These are phyloP conservation scores for Drosophila melanica DNA, from an alignment of 1,140 invertebrate genomes.

Conservation along the genomic window DNA sequence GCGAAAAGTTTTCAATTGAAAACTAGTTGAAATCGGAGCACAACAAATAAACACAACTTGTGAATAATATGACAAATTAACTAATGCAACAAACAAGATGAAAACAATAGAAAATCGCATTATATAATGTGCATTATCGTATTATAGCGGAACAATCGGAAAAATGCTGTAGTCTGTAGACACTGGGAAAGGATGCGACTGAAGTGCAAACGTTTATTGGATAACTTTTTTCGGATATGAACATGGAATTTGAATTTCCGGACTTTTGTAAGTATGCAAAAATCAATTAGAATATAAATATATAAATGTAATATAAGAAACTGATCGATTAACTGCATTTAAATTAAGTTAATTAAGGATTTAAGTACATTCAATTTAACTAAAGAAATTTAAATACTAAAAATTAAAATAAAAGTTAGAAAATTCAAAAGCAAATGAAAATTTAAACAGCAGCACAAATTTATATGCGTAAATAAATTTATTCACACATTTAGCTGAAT, in stretches of 20 bases:
- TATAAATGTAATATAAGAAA: not conserved
- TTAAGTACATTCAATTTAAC: too few species aligned
- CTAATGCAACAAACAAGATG: not conserved
- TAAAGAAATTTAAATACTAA: too few species aligned
- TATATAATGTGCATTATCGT: conserved; percentile 2
- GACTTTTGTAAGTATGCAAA: conserved; percentile 65
- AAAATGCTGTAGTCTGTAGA: conserved; percentile 52
- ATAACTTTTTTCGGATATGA: conserved; percentile 53
- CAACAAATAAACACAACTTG: conserved; percentile 1
- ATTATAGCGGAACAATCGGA: conserved; percentile 34
- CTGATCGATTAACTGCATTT: too few species aligned
- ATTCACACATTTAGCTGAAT: too few species aligned
- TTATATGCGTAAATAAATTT: too few species aligned
- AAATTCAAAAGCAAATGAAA: too few species aligned
- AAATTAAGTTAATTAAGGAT: too few species aligned
- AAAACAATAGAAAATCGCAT: not conserved
- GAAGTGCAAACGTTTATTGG: conserved; percentile 42
- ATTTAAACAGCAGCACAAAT: too few species aligned
- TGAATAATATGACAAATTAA: conserved; percentile 1
- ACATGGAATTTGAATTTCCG: conserved; percentile 80
- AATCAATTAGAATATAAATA: not conserved
- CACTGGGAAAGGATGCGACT: conserved; percentile 53
- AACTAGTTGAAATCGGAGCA: conserved; percentile 13
- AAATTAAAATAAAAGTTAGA: too few species aligned
- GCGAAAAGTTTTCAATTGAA: conserved; percentile 13